Evolutionary conservation across 2,113 vertebrate genomes (phyloP).

Genomic region (Megaleporinus macrocephalus): DNA sequence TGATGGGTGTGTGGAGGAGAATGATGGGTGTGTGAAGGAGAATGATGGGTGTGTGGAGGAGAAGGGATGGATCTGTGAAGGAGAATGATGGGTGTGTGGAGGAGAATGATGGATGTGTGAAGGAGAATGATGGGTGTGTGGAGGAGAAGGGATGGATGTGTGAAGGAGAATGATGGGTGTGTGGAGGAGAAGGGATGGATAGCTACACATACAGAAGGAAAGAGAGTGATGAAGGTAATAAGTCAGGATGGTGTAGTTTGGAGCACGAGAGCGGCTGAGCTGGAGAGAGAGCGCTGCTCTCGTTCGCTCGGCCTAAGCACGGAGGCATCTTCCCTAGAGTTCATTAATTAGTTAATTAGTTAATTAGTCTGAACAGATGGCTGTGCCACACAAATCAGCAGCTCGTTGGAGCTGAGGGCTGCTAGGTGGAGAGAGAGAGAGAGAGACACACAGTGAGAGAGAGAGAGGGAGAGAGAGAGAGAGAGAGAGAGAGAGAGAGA

Average conservation of each 20-base stretch:
- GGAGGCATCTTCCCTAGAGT: constrained; percentile 74
- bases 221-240: not conserved
- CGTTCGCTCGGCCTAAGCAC: constrained; percentile 52
- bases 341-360: constrained; percentile 84
- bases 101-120: too few species aligned
- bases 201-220: too few species aligned
- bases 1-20: too few species aligned
- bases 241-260: not conserved
- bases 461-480: constrained; percentile 13
- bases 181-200: too few species aligned
- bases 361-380: constrained; percentile 83
- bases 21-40: not conserved
- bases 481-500: constrained; percentile 57
- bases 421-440: constrained; percentile 66
- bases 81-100: too few species aligned
- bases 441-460: constrained; percentile 60
- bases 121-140: too few species aligned
- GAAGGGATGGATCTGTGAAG: not conserved
- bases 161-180: not conserved
- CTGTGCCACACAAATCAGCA: constrained; percentile 76
- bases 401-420: constrained; percentile 56
- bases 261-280: constrained; percentile 24
- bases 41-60: too few species aligned
- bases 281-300: constrained; percentile 68
- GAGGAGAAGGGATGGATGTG: not conserved